Base-by-base conservation (phyloP, 2,113 vertebrate genomes). In the Colinus virginianus region DNA sequence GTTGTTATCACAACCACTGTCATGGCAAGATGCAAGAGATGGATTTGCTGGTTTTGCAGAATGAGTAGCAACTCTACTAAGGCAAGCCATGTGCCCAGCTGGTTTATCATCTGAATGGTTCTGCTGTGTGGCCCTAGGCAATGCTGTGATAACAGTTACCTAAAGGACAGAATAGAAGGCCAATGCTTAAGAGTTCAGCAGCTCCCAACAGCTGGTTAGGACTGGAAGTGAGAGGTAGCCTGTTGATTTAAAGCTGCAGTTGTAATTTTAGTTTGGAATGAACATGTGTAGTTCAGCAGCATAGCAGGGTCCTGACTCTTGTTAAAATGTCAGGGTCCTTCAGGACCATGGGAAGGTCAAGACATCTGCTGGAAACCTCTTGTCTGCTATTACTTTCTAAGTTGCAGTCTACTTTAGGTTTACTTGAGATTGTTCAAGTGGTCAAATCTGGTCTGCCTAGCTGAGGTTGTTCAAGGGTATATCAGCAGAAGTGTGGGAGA, bases 181-280 rank as follows among this genome's bases (percentile, higher is more conserved):
- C 74, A 66, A 26, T 84, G 48, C 86, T 84, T 58, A 59, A 64
- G 2, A 14, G 88, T 88, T 40, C 86, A 91, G 6, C 49, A 62
- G 45, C 77, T 91, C 38, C 61, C 70, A 62, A 61, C 85, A 92
- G 56, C 78, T 53, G 58, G 55, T 67, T 43, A 81, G 78, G 36
- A 76, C 83, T 6, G 0, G 68, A 90, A 86, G 62, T 56, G 63
- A 92, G 67, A 59, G 75, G 40, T 38, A 76, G 30, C 70, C 14
- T 83, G 40, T 51, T 87, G 78, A 88, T 55, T 85, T 87, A 62
- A 83, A 87, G 38, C 49, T 81, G 49, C 59, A 61, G 38, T 49
- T 55, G 5, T 74, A 48, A 79, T 92, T 94, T 48, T 79, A 59
- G 49, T 95, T 92, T 58, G 66, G 59, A 74, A 16, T 61, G 70